These are phyloP conservation scores for Catharus fuscescens DNA, from an alignment of 2,113 vertebrate genomes.

Conservation along the genomic window DNA sequence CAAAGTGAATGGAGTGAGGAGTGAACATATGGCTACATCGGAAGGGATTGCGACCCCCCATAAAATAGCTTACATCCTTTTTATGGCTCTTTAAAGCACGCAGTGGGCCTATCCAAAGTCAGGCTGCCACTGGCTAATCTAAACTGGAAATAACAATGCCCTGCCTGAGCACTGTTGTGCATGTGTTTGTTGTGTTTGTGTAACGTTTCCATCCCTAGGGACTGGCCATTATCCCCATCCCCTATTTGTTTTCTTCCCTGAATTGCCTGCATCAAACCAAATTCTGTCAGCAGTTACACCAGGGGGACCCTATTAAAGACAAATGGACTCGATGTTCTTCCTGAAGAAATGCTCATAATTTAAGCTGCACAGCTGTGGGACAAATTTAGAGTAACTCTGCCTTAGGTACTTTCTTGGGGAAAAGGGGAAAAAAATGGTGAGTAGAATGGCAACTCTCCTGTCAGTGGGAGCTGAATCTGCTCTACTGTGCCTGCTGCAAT, in stretches of 20 bases:
- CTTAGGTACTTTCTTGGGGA: not conserved
- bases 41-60: not conserved
- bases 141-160: conserved; percentile 17
- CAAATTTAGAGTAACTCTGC: not conserved
- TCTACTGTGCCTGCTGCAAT: not conserved
- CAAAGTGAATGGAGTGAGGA: not conserved
- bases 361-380: not conserved
- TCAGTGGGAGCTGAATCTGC: not conserved
- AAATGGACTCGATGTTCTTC: conserved; percentile 33
- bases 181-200: conserved; percentile 26
- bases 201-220: conserved; percentile 17
- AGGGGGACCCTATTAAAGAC: conserved; percentile 6
- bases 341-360: conserved; percentile 19
- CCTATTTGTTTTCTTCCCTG: conserved; percentile 26
- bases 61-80: conserved; percentile 15
- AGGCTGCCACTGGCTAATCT: conserved; percentile 19
- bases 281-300: conserved; percentile 32
- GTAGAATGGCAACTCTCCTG: not conserved
- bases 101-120: not conserved
- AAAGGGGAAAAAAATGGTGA: not conserved
- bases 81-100: not conserved
- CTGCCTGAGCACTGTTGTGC: not conserved
- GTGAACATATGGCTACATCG: not conserved
- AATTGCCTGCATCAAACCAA: conserved; percentile 36
- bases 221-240: not conserved